These are phyloP conservation scores for Bostrychus sinensis DNA, from an alignment of 2,113 vertebrate genomes.

Conservation along the genomic window DNA sequence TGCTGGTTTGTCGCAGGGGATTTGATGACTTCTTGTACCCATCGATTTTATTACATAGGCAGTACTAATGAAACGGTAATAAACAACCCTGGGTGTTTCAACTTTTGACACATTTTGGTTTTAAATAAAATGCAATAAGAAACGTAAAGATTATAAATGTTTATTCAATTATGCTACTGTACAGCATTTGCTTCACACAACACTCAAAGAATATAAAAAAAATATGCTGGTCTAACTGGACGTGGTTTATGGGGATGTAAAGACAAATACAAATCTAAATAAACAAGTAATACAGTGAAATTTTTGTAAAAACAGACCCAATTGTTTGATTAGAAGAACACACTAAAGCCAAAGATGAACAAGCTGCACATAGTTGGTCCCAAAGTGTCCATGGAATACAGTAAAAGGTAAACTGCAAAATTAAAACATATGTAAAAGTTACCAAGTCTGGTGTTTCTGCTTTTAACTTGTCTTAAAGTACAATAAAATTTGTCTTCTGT, in stretches of 20 bases:
- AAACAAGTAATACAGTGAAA: background rate
- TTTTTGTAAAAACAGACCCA: background rate
- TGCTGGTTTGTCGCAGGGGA: slow-evolving; percentile 43
- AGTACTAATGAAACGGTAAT: background rate
- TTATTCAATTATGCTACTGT: slow-evolving; percentile 68
- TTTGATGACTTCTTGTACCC: too few relatives aligned
- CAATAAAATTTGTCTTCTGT: background rate
- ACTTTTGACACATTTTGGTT: too few relatives aligned
- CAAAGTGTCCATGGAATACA: slow-evolving; percentile 25
- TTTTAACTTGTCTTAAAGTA: background rate
- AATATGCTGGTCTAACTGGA: slow-evolving; percentile 17
- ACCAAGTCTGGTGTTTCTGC: background rate
- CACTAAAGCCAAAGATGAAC: background rate
- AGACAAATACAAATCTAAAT: background rate
- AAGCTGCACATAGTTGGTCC: slow-evolving; percentile 37
- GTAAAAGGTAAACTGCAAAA: slow-evolving; percentile 24
- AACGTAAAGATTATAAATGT: slow-evolving; percentile 59
- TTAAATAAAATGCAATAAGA: slow-evolving; percentile 17
- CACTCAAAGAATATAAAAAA: slow-evolving; percentile 37
- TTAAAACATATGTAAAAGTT: background rate
- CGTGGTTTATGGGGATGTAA: slow-evolving; percentile 10
- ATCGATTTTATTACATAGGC: too few relatives aligned
- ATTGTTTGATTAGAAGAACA: background rate
- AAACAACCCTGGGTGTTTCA: background rate
- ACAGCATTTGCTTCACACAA: slow-evolving; percentile 58